Evolutionary conservation across 2,888 invertebrate species (phyloP), one percentile per base, ranked within the genome.

Genomic region (Scotopteryx bipunctaria): DNA sequence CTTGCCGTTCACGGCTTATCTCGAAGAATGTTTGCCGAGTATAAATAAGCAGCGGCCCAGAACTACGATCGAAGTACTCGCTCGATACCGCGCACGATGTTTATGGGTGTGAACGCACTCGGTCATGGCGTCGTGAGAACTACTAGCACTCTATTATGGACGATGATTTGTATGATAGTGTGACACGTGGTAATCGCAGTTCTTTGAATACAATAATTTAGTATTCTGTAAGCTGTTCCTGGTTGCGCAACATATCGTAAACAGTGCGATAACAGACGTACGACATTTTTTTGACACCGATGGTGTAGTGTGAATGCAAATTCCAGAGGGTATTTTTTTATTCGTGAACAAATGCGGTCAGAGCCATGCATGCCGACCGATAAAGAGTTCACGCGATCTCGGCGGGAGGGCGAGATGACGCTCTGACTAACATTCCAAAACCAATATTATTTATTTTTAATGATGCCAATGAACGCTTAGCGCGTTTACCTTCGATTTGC

Each of bases 1-100:
- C 83, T 69, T 73, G 76, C 70, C 83, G 83, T 87, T 87, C 78
- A 87, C 72, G 59, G 76, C 83, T 86, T 88, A 87, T 90, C 88
- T 79, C 64, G 59, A 63, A 64, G 69, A 76, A 73, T 86, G 84
- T 90, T 89, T 86, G 81, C 79, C 63, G 66, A 78, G 74, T 71
- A 76, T 81, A 86, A 89, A 90, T 82, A 90, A 81, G 81, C 79
- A 80, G 76, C 78, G 72, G 69, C 61, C 61, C 66, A 61, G 59
- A 63, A 64, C 64, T 57, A 61, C 71, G 75, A 71, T 71, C 73
- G 69, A 66, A 71, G 70, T 69, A 67, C 69, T 65, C 68, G 60
- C 66, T 69, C 77, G 72, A 71, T 72, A 76, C 73, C 64, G 69
- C 71, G 69, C 66, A 68, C 72, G 52, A 68, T 74, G 78, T 75